Evolutionary conservation across 1,140 invertebrate species (phyloP).

Genomic region (Chironomus striatipennis): DNA sequence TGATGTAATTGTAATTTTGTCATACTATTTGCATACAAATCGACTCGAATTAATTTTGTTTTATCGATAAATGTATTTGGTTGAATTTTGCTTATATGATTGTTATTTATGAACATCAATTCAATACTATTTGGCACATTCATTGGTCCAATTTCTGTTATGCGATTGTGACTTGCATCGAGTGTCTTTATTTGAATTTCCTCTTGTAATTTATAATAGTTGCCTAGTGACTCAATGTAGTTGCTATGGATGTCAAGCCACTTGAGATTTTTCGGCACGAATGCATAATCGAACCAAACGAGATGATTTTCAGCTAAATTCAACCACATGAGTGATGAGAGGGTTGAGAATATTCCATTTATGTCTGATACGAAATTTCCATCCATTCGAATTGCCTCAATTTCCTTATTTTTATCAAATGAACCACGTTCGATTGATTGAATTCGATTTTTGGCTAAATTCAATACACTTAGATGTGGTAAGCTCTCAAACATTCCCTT

Average conservation of each 20-base stretch:
- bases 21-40: constrained; percentile 75
- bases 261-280: constrained; percentile 65
- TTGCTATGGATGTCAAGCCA: constrained; percentile 80
- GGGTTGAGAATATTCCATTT: constrained; percentile 62
- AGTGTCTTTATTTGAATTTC: constrained; percentile 56
- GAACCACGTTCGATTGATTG: constrained; percentile 61
- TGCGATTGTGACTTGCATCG: constrained; percentile 71
- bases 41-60: constrained; percentile 66
- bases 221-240: constrained; percentile 62
- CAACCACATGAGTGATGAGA: constrained; percentile 66
- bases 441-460: constrained; percentile 74
- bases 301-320: constrained; percentile 78
- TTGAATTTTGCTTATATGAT: constrained; percentile 63
- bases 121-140: constrained; percentile 72
- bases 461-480: constrained; percentile 65
- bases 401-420: constrained; percentile 61
- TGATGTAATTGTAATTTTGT: constrained; percentile 69
- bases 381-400: constrained; percentile 73
- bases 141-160: constrained; percentile 56
- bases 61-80: constrained; percentile 72
- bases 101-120: constrained; percentile 73
- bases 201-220: constrained; percentile 56
- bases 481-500: constrained; percentile 60
- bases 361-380: constrained; percentile 69
- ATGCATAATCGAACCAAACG: constrained; percentile 70